A percentile compares a stretch with the other conserved stretches of the same genome.
Conservation (phyloP, 2,113 vertebrate species). For the Solenodon paradoxus region DNA sequence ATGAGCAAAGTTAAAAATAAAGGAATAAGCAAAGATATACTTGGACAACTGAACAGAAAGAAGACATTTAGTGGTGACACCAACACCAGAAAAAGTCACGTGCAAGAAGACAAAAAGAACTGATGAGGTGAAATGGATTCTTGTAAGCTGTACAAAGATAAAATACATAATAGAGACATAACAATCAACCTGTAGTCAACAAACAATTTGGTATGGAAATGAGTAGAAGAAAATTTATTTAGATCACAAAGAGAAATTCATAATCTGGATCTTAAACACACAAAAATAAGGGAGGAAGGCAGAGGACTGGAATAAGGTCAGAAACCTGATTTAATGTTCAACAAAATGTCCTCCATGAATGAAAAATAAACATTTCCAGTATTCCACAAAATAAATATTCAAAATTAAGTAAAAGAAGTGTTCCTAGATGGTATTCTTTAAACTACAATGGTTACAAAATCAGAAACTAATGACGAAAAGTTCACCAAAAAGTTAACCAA, state of each 20-base stretch:
- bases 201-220: not conserved
- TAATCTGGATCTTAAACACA: not conserved
- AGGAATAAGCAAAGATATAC: not conserved
- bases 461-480: conserved; percentile 9
- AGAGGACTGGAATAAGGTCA: not conserved
- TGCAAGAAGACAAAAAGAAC: not conserved
- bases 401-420: not conserved
- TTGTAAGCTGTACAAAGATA: not conserved
- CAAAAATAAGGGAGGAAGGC: not conserved
- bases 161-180: not conserved
- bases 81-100: not conserved
- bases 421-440: not conserved
- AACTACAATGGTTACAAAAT: not conserved
- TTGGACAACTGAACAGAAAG: not conserved
- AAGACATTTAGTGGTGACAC: not conserved
- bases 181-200: not conserved
- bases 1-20: not conserved
- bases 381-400: conserved; percentile 14
- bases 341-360: not conserved
- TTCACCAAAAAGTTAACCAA: conserved; percentile 14
- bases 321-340: not conserved
- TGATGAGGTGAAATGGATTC: not conserved
- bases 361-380: not conserved
- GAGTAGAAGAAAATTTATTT: not conserved
- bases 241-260: not conserved